A percentile compares a stretch with the other conserved stretches of the same genome.
phyloP scores from a whole-genome alignment of 2,888 invertebrate species.

The Hirtodrosophila histrioides region DNA sequence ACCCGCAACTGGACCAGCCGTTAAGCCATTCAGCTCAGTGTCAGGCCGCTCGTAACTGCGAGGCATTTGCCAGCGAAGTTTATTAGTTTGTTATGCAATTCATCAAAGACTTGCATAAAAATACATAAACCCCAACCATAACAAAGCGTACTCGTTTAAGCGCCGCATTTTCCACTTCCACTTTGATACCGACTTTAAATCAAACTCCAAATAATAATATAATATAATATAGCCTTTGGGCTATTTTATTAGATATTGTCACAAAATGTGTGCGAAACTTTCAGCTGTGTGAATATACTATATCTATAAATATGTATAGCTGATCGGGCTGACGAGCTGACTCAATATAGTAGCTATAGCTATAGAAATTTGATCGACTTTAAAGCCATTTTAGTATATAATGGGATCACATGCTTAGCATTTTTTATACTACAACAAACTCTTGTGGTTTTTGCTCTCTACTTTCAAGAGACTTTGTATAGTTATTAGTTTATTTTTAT shows the following conservation, averaged over 20 bases:
- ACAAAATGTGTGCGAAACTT: too few species aligned
- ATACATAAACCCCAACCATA: slow-evolving; percentile 10
- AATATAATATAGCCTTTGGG: not conserved
- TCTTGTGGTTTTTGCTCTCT: too few species aligned
- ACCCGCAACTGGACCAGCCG: slow-evolving; percentile 3
- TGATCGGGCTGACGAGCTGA: too few species aligned
- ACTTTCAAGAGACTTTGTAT: too few species aligned
- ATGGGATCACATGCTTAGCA: too few species aligned
- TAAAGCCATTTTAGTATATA: too few species aligned
- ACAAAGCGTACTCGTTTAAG: slow-evolving; percentile 10
- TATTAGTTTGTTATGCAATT: slow-evolving; percentile 66
- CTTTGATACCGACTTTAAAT: not conserved
- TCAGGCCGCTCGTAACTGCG: slow-evolving; percentile 23
- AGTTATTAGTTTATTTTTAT: too few species aligned
- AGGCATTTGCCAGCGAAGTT: slow-evolving; percentile 38
- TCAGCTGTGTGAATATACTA: too few species aligned
- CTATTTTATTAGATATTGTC: not conserved
- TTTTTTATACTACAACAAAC: too few species aligned
- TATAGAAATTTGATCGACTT: too few species aligned
- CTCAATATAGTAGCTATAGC: too few species aligned
- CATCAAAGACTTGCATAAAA: slow-evolving; percentile 38
- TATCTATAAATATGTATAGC: too few species aligned
- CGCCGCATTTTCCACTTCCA: slow-evolving; percentile 23
- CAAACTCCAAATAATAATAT: slow-evolving; percentile 2
- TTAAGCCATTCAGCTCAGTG: slow-evolving; percentile 22